phyloP scores from a whole-genome alignment of 2,113 vertebrate genomes.

The Pelmatolapia mariae region DNA sequence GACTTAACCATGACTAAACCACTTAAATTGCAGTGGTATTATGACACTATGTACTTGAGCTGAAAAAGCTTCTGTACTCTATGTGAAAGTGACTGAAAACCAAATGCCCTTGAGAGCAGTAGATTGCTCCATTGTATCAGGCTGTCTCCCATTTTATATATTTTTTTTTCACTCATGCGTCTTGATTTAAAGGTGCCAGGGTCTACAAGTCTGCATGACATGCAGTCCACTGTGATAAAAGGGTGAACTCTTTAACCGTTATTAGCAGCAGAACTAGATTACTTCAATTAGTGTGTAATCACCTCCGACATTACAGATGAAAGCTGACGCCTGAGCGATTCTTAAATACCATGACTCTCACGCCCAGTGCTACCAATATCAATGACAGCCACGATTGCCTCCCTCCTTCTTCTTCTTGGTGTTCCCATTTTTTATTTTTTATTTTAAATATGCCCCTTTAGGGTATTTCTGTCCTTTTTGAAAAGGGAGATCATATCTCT shows the following conservation, averaged over 20 bases:
- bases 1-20: background rate
- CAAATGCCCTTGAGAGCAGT: slow-evolving; percentile 29
- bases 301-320: slow-evolving; percentile 65
- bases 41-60: background rate
- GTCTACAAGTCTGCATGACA: slow-evolving; percentile 25
- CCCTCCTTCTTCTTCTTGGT: background rate
- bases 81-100: slow-evolving; percentile 4
- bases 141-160: background rate
- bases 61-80: background rate
- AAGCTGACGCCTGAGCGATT: slow-evolving; percentile 52
- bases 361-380: slow-evolving; percentile 22
- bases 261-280: slow-evolving; percentile 55
- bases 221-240: slow-evolving; percentile 27
- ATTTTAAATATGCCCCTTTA: slow-evolving; percentile 12
- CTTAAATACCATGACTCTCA: slow-evolving; percentile 55
- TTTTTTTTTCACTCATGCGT: background rate
- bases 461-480: slow-evolving; percentile 56
- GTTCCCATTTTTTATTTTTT: background rate
- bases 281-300: slow-evolving; percentile 64
- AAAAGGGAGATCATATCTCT: slow-evolving; percentile 26
- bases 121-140: slow-evolving; percentile 3
- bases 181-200: slow-evolving; percentile 45
- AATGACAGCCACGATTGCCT: background rate
- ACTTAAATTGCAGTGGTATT: background rate
- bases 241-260: slow-evolving; percentile 33